These are phyloP conservation scores for Squalus acanthias DNA, from an alignment of 2,797 vertebrate species.

Conservation along the genomic window DNA sequence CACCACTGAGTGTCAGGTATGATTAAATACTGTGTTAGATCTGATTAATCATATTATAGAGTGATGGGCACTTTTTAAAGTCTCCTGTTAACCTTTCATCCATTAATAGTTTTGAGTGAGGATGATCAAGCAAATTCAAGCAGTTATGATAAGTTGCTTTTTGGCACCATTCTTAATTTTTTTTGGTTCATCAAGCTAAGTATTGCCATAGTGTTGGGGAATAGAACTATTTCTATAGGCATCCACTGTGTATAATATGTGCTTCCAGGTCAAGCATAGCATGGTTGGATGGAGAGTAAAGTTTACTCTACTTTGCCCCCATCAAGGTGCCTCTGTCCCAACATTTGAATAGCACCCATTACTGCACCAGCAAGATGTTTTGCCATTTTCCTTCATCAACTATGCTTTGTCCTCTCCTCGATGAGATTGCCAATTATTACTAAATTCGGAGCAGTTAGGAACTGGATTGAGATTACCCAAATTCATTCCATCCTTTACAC, in stretches of 20 bases:
- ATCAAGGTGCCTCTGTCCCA: no score
- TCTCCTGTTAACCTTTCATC: neutral
- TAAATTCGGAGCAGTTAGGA: no score
- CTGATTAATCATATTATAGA: neutral
- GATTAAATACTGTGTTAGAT: neutral
- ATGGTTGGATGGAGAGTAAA: no score
- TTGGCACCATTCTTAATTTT: neutral
- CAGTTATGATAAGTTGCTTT: neutral
- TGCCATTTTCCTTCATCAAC: no score
- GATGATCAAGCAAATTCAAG: neutral
- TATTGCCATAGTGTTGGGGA: no score
- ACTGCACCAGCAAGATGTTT: no score
- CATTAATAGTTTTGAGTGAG: neutral
- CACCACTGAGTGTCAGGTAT: constrained; percentile 75
- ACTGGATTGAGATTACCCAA: neutral
- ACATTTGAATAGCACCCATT: no score
- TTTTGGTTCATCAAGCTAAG: no score
- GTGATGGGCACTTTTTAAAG: neutral
- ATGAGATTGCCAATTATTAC: neutral
- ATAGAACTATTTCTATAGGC: neutral
- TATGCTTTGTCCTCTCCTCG: neutral
- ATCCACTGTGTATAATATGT: neutral
- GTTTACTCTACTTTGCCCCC: no score
- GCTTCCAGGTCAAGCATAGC: no score
- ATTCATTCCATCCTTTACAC: neutral